phyloP scores from a whole-genome alignment of 2,888 invertebrate species.

The Labia minor region DNA sequence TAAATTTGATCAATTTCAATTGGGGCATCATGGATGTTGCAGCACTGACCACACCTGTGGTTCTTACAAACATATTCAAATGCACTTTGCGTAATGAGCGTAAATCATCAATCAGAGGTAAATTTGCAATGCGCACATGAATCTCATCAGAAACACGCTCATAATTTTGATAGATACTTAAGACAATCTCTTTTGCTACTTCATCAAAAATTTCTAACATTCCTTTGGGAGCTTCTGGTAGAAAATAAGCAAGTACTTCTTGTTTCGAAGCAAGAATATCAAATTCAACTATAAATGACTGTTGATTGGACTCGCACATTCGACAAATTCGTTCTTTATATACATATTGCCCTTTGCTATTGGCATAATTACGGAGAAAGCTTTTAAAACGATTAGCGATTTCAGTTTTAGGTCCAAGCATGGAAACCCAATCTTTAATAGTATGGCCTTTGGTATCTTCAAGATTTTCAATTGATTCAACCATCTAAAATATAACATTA shows the following conservation, averaged over 20 bases:
- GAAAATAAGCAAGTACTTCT: conserved; percentile 88
- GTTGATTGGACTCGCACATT: conserved; percentile 83
- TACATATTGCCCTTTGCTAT: conserved; percentile 73
- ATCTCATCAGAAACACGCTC: conserved; percentile 88
- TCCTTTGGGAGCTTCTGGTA: conserved; percentile 94
- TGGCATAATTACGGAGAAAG: conserved; percentile 81
- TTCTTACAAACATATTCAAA: conserved; percentile 88
- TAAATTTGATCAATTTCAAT: conserved; percentile 88
- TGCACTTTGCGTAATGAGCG: conserved; percentile 67
- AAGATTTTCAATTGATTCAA: conserved; percentile 94
- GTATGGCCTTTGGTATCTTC: conserved; percentile 95
- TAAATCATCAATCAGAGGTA: conserved; percentile 92
- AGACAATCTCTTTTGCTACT: conserved; percentile 84
- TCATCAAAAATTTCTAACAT: conserved; percentile 94
- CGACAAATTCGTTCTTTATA: conserved; percentile 86
- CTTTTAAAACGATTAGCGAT: conserved; percentile 86
- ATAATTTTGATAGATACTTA: conserved; percentile 91
- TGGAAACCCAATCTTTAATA: conserved; percentile 91
- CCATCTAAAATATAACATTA: conserved; percentile 48
- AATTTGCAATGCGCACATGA: conserved; percentile 86
- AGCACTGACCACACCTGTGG: conserved; percentile 88
- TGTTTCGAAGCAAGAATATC: conserved; percentile 80
- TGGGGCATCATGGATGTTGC: conserved; percentile 94
- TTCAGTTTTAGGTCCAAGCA: conserved; percentile 91
- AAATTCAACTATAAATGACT: conserved; percentile 88